Evolutionary conservation across 2,888 invertebrate genomes (phyloP).

Genomic region (Operophtera brumata): DNA sequence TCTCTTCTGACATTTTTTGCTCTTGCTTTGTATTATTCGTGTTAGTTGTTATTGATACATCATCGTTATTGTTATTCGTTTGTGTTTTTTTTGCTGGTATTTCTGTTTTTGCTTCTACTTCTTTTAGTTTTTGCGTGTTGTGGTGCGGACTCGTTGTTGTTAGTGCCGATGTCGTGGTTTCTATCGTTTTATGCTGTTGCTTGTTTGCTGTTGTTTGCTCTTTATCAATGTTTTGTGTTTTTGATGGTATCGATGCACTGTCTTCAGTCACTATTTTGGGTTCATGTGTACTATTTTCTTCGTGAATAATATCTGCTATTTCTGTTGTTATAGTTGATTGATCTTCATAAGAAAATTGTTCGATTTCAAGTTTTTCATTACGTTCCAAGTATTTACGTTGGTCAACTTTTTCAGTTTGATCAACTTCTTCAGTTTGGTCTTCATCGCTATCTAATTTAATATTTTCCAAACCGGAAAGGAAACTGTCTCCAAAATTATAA

Average conservation of each 20-base stretch:
- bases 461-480: constrained; percentile 20
- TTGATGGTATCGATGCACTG: neutral
- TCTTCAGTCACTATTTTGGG: neutral
- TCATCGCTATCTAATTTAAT: neutral
- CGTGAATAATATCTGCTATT: neutral
- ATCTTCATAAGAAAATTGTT: neutral
- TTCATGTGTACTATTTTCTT: neutral
- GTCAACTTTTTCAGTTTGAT: neutral
- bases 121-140: neutral
- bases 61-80: constrained; percentile 10
- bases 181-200: neutral
- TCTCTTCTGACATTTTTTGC: neutral
- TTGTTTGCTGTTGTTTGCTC: neutral
- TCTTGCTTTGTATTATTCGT: neutral
- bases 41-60: constrained; percentile 21
- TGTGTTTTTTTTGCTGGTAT: neutral
- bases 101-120: neutral
- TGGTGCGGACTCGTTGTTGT: constrained; percentile 1
- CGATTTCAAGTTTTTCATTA: neutral
- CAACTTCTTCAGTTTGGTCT: neutral
- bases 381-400: neutral
- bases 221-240: neutral
- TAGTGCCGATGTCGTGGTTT: neutral
- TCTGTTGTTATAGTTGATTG: neutral
- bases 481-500: constrained; percentile 36